Evolutionary conservation across 2,888 invertebrate genomes (phyloP).

Genomic region (Polyploca ridens): DNA sequence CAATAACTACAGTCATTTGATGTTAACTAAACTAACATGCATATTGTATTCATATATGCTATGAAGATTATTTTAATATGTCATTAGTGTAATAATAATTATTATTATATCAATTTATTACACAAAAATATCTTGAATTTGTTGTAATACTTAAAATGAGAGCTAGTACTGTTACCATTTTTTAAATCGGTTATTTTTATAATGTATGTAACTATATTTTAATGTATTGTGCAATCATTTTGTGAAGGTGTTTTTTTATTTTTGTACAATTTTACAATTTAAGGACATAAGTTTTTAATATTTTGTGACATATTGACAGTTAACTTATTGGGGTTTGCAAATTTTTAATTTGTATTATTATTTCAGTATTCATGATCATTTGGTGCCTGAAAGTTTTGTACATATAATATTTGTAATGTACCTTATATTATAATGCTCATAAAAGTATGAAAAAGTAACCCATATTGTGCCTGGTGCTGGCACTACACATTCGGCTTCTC

Average conservation of each 20-base stretch:
- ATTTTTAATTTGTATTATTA: slow-evolving; percentile 34
- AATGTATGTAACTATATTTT: slow-evolving; percentile 53
- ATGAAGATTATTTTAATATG: slow-evolving; percentile 43
- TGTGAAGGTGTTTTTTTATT: slow-evolving; percentile 57
- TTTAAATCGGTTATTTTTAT: slow-evolving; percentile 49
- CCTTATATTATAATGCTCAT: slow-evolving; percentile 15
- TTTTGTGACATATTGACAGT: slow-evolving; percentile 60
- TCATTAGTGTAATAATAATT: slow-evolving; percentile 20
- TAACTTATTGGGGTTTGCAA: slow-evolving; percentile 29
- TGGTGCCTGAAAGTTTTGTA: slow-evolving; percentile 43
- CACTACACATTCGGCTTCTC: neutral
- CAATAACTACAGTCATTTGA: slow-evolving; percentile 49
- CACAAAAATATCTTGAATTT: slow-evolving; percentile 36
- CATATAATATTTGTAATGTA: slow-evolving; percentile 24
- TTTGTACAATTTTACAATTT: slow-evolving; percentile 66
- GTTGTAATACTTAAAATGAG: slow-evolving; percentile 41
- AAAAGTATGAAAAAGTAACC: neutral
- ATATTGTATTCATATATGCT: slow-evolving; percentile 61
- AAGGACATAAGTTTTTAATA: slow-evolving; percentile 59
- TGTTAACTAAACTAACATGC: slow-evolving; percentile 60
- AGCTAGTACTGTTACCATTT: slow-evolving; percentile 67
- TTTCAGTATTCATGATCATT: slow-evolving; percentile 38
- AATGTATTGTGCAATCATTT: slow-evolving; percentile 71
- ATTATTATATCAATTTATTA: slow-evolving; percentile 7
- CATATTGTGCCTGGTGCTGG: slow-evolving; percentile 3